Conservation (phyloP, 35 echinoderm and acorn worm genomes). For the Antedon bifida region DNA sequence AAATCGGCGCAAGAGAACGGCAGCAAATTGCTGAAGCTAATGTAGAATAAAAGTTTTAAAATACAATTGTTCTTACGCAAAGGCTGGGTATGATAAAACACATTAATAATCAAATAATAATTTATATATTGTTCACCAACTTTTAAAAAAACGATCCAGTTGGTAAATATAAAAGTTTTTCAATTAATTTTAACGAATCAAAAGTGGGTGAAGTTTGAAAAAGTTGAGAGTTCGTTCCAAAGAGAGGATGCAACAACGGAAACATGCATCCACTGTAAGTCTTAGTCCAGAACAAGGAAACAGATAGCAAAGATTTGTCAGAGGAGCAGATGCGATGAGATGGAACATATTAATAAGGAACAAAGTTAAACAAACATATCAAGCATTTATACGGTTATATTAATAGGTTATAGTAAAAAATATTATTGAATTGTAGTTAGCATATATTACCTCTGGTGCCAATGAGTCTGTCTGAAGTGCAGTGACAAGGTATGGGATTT, state of each 20-base stretch:
- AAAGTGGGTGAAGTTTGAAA: background rate
- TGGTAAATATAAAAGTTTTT: background rate
- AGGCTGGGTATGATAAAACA: background rate
- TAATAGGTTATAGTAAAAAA: no score
- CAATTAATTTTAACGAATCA: background rate
- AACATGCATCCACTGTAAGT: no score
- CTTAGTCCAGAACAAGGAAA: no score
- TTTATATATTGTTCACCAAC: background rate
- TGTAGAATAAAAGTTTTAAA: background rate
- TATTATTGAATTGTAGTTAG: no score
- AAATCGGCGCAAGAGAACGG: slow-evolving; percentile 58
- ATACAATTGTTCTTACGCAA: no score
- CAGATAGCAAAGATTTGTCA: no score
- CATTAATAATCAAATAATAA: background rate
- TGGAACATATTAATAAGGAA: no score
- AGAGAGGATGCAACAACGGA: no score
- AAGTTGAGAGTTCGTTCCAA: background rate
- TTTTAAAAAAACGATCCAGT: background rate
- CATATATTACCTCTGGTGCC: background rate
- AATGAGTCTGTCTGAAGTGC: background rate
- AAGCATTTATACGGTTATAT: no score
- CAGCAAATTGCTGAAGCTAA: slow-evolving; percentile 74
- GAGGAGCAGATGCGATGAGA: no score
- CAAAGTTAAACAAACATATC: no score
- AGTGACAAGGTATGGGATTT: background rate